Evolutionary conservation across 2,797 vertebrate species (phyloP), one percentile per base, ranked within the genome.

Genomic region (Cynodonichthys magdalenae): DNA sequence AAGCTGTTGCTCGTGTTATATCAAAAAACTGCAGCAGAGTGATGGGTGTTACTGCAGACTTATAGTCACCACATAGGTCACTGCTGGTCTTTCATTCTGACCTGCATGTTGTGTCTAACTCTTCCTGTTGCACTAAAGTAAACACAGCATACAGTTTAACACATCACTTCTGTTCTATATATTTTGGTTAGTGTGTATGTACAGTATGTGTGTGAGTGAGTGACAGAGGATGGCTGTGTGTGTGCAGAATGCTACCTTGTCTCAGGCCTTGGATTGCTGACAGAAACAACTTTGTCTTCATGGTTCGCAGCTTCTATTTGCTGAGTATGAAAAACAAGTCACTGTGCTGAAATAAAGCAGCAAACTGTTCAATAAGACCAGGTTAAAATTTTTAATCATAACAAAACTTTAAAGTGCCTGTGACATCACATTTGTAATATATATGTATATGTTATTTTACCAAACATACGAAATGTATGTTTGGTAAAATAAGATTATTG

Each of bases 41-140:
- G 29, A 69, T 18, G 80, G 72, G 72, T 77, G 79, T 84, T 71
- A 69, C 63, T 55, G 69, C 78, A 84, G 86, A 80, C 71, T 46
- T 46, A 73, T 15, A 63, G 80, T 80, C 84, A 87, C 71, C 75
- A 69, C 57, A 52, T 11, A 46, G 65, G 74, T 74, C 24, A 27
- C 66, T 51, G 47, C 48, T 31, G n/a, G 63, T 71, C 61, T 79
- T 71, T 83, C 71, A 53, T 67, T 74, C 66, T 52, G 9, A 51
- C 49, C 53, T 62, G 47, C 6, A 39, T 61, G 79, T 80, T 65
- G 69, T 69, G 54, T 72, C 57, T 62, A 63, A 46, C 71, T 63
- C 61, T 58, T 31, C 45, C 41, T 44, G 14, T 69, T 71, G 83
- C 72, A 69, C 51, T 9, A 64, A 41, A 63, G 74, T 64, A 81